A percentile compares a stretch with the other conserved stretches of the same genome.
These are phyloP conservation scores for Mesoligia furuncula DNA, from an alignment of 2,888 invertebrate species.

Conservation along the genomic window DNA sequence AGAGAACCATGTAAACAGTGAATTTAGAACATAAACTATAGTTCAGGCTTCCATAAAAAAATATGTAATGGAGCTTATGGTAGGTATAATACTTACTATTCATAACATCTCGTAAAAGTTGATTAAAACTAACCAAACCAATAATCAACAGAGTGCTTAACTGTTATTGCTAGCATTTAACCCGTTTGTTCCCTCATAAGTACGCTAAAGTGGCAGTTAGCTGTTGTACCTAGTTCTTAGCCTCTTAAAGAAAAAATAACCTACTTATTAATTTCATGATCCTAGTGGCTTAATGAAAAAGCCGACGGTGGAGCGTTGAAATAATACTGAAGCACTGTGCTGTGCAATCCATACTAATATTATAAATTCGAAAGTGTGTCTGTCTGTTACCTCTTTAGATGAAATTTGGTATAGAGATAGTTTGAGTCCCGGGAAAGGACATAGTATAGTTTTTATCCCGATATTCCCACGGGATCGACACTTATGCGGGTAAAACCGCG, in stretches of 20 bases:
- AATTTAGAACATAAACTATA: background rate
- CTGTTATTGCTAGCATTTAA: background rate
- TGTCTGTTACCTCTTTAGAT: too few species aligned
- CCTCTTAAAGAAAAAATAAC: background rate
- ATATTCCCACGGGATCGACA: too few species aligned
- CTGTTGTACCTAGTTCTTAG: background rate
- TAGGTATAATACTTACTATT: background rate
- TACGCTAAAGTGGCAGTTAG: constrained; percentile 7
- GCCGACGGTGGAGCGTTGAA: background rate
- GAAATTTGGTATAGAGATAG: too few species aligned
- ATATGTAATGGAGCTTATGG: background rate
- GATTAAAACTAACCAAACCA: constrained; percentile 20
- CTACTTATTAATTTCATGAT: background rate
- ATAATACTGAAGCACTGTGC: background rate
- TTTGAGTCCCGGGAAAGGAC: too few species aligned
- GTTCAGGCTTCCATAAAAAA: background rate
- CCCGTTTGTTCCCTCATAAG: background rate
- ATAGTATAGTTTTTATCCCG: too few species aligned
- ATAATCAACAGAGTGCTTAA: constrained; percentile 19
- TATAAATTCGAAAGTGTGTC: too few species aligned
- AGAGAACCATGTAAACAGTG: background rate
- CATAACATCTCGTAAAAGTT: constrained; percentile 33
- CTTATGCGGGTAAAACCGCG: too few species aligned
- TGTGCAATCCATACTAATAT: background rate
- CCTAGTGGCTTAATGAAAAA: background rate